These are phyloP conservation scores for Aurelia aurita DNA, from an alignment of 30 jellyfish, hydroid and myxozoan species.

Conservation along the genomic window DNA sequence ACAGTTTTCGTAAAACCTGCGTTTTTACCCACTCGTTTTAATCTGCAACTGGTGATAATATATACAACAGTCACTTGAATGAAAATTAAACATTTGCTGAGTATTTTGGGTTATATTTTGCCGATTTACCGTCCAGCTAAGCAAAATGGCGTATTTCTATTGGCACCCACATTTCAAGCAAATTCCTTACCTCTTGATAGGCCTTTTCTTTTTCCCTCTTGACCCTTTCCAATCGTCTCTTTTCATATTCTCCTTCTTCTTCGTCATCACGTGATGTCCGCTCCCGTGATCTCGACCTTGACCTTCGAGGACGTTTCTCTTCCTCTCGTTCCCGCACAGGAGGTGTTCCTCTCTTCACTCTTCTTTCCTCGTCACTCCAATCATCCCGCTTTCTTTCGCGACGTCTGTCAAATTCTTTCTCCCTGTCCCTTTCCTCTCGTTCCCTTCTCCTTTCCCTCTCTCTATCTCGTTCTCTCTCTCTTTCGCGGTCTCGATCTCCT, in stretches of 20 bases:
- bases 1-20: no score
- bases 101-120: no score
- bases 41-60: no score
- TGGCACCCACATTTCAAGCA: no score
- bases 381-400: conserved; percentile 84
- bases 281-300: conserved; percentile 82
- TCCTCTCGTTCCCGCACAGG: conserved; percentile 56
- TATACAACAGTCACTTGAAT: no score
- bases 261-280: conserved; percentile 76
- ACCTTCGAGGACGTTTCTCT: conserved; percentile 56
- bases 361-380: conserved; percentile 72
- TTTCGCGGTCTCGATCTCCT: conserved; percentile 61
- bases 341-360: conserved; percentile 72
- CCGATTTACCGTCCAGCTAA: no score
- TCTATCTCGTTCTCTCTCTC: conserved; percentile 86
- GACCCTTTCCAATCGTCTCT: conserved; percentile 87
- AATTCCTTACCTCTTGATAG: conserved; percentile 72
- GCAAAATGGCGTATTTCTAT: no score
- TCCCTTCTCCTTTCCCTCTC: conserved; percentile 83
- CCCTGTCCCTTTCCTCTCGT: conserved; percentile 82
- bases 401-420: conserved; percentile 72
- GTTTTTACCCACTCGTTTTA: no score
- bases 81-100: no score
- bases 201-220: conserved; percentile 84
- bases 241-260: conserved; percentile 90